Evolutionary conservation across 2,113 vertebrate species (phyloP), one percentile per base, ranked within the genome.

Genomic region (Nannospalax galili): DNA sequence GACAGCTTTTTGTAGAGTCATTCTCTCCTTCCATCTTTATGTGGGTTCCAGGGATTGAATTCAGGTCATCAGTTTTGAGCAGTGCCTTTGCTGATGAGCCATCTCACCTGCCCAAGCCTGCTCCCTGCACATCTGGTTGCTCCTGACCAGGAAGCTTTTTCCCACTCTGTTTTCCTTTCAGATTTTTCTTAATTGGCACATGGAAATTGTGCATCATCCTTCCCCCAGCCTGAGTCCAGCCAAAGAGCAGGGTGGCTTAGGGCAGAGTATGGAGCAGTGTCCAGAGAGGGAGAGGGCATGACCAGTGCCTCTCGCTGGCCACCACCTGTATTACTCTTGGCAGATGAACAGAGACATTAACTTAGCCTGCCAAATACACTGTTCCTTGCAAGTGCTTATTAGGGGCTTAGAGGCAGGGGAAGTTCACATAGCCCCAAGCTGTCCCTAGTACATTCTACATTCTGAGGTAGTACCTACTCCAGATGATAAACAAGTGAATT

Each of bases 171-270:
- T 70, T 94, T 82, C 67, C 79, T 84, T 78, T 42, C 30, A 70
- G 90, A 80, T 12, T 69, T 70, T 3, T 52, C 62, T 45, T 37
- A 74, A 56, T 30, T 5, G 35, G 26, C 32, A 52, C 30, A 3
- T 0, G 5, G 70, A 45, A 3, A n/a, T 0, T 26, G 52, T 6
- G 2, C 22, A 19, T 5, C 6, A 8, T 45, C 48, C 2, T 26
- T 30, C 1, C 56, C 11, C 19, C 30, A 24, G 20, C 35, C 30
- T 32, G 62, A 19, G 60, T 3, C 37, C 74, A 80, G 65, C 77
- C 77, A 72, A 67, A 40, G 15, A 26, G 60, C 30, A 12, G 40
- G 30, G 26, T 7, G 37, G 32, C 48, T 52, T 6, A 52, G 48
- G 6, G 48, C 11, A n/a, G n/a, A n/a, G 48, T 52, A 11, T 52